Percentiles rank a stretch among this genome's conserved stretches.
Evolutionary conservation across 2,797 vertebrate species (phyloP).

Genomic region (Leontocebus nigricollis): DNA sequence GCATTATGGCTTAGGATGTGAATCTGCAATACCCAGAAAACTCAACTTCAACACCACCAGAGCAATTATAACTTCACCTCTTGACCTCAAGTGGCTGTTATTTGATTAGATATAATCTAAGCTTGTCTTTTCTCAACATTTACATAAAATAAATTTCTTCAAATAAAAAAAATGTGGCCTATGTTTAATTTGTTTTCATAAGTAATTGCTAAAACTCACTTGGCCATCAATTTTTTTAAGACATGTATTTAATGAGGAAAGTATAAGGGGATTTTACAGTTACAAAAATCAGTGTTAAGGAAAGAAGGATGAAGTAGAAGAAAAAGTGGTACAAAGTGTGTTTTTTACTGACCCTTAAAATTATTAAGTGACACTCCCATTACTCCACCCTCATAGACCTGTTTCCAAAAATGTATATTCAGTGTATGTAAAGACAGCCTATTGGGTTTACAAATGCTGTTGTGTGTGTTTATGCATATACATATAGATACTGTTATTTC

Average conservation of each 20-base stretch:
- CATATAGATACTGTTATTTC: neutral
- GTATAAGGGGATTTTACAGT: neutral
- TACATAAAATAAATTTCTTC: conserved; percentile 35
- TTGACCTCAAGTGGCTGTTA: conserved; percentile 26
- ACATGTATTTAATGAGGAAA: neutral
- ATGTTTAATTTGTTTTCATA: neutral
- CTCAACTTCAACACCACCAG: neutral
- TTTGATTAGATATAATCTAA: conserved; percentile 40
- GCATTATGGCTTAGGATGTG: neutral
- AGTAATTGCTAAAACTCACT: neutral
- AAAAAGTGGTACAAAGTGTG: neutral
- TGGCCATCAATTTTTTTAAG: conserved; percentile 6
- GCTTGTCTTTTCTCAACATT: neutral
- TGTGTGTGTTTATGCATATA: neutral
- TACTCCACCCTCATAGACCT: neutral
- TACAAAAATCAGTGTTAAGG: neutral
- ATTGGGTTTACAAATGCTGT: neutral
- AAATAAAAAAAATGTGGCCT: neutral
- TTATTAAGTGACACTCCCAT: neutral
- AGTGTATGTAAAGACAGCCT: neutral
- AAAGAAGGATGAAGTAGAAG: neutral
- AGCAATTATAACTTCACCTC: conserved; percentile 37
- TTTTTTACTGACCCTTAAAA: neutral
- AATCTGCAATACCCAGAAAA: conserved; percentile 51
- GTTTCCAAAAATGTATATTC: neutral